Percentiles rank a stretch among this genome's conserved stretches.
Conservation (phyloP, 2,797 vertebrate species). For the Otus scops region DNA sequence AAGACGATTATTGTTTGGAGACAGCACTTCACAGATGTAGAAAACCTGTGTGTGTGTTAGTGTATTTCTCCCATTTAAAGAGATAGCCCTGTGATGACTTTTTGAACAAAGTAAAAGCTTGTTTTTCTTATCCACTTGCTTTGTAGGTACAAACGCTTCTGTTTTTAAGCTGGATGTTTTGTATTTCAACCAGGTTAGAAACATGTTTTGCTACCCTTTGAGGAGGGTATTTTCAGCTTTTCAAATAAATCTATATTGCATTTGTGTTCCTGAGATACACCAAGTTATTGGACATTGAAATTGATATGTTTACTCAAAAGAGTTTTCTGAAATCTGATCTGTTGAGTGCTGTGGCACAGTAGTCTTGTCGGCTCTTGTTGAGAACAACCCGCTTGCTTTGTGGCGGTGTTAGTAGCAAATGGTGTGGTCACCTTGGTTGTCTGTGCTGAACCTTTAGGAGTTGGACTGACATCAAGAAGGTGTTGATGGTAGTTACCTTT, state of each 20-base stretch:
- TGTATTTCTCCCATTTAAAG: neutral
- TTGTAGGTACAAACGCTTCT: neutral
- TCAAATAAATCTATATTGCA: neutral
- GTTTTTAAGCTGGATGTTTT: neutral
- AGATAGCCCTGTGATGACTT: neutral
- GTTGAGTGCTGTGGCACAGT: neutral
- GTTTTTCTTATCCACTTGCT: neutral
- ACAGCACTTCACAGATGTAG: neutral
- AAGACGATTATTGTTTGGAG: neutral
- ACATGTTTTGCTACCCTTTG: neutral
- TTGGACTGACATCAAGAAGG: neutral
- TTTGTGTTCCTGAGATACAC: neutral
- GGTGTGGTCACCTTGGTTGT: neutral
- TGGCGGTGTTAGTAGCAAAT: neutral
- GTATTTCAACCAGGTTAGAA: neutral
- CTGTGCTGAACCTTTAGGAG: neutral
- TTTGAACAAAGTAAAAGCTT: neutral
- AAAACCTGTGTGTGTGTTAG: neutral
- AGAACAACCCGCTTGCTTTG: neutral
- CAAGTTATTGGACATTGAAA: neutral
- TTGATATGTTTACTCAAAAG: neutral
- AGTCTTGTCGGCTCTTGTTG: neutral
- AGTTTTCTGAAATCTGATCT: neutral
- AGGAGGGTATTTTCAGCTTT: neutral
- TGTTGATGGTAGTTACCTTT: fast-evolving